Percentiles rank a stretch among this genome's conserved stretches.
Evolutionary conservation across 2,888 invertebrate genomes (phyloP).

Genomic region (Odontomyia ornata): DNA sequence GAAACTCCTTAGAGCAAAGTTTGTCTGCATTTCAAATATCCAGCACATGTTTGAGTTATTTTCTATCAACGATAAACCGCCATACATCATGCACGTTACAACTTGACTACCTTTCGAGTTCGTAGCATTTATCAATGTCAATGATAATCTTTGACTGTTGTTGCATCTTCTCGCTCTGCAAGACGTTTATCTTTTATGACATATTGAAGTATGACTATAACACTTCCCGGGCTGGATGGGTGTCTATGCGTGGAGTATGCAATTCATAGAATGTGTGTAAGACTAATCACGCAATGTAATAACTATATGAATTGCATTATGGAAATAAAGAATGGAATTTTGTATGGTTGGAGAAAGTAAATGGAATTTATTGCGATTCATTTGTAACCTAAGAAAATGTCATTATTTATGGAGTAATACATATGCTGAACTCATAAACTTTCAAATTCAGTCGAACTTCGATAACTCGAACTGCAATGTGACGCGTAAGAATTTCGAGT

Average conservation of each 20-base stretch:
- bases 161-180: no score
- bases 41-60: neutral
- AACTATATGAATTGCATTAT: neutral
- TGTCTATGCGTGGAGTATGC: no score
- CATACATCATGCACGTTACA: neutral
- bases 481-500: no score
- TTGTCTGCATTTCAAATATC: neutral
- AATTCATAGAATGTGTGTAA: neutral
- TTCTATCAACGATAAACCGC: neutral
- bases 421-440: no score
- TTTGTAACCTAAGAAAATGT: no score
- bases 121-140: slow-evolving; percentile 31
- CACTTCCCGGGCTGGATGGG: neutral
- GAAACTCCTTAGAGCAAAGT: neutral
- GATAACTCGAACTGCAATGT: no score
- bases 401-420: no score
- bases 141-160: no score
- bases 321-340: neutral
- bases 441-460: no score
- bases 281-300: neutral
- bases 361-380: neutral
- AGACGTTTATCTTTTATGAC: slow-evolving; percentile 20
- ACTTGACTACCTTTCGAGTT: slow-evolving; percentile 32
- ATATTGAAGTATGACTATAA: neutral
- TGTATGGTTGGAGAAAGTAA: neutral